Base-by-base conservation (phyloP, 1,140 invertebrate genomes). In the Teleogryllus occipitalis region DNA sequence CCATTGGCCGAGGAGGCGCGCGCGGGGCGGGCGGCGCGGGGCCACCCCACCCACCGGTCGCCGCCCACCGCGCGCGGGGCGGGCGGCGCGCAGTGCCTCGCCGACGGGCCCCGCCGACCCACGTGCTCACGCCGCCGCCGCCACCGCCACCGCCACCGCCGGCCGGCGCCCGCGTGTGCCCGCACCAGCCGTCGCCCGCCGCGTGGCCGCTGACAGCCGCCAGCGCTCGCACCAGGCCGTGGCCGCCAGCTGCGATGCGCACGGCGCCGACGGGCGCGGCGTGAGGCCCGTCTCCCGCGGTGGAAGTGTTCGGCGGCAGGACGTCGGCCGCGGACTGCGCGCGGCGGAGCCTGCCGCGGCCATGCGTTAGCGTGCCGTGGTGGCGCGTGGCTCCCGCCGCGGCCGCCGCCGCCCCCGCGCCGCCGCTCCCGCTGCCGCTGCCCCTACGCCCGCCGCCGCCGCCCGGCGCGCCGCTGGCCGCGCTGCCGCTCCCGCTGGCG, bases 381-480 rank as follows among this genome's bases (percentile, higher is more conserved):
- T 65, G 54, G 10, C 21, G 18, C n/a, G 21, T 12, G 21, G 76
- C 76, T 8, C 8, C 14, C 2, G 7, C 15, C 18, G 79, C 78
- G 78, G 76, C 39, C 74, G 73, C 73, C 74, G 73, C 73, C 76
- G 48, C 48, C 7, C 10, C 21, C 21, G 18, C n/a, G 21, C 21
- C 76, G 76, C 76, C 14, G 3, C 14, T 2, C 14, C 15, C 18
- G 79, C 78, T 79, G 76, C 22, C 74, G 73, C 73, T 78, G n/a
- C 47, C 75, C n/a, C 74, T 47, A 75, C 81, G 79, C 81, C 39
- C 82, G 76, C 47, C 79, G 80, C 49, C 14, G 78, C 39, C 21
- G 75, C 21, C 74, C 75, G 15, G 74, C 81, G 48, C 74, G 80
- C 73, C 78, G 76, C 80, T 76, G 12, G 74, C 8, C 8, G 27